A percentile compares a stretch with the other conserved stretches of the same genome.
phyloP scores from a whole-genome alignment of 2,888 invertebrate species.

The Spilarctia lutea region DNA sequence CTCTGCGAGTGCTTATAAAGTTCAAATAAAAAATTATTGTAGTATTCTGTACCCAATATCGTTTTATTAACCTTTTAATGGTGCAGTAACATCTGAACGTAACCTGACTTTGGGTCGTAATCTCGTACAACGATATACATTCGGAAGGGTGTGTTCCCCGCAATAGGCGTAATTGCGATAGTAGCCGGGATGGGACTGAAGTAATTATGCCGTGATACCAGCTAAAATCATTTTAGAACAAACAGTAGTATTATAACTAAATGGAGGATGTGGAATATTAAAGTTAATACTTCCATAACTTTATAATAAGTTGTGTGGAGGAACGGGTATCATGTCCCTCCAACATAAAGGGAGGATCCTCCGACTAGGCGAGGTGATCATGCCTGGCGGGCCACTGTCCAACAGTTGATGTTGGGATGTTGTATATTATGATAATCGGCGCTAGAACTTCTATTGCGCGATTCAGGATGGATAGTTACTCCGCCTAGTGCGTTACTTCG shows the following conservation, averaged over 20 bases:
- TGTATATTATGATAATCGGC: too few species aligned
- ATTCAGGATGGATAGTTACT: too few species aligned
- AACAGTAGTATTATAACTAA: background rate
- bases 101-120: conserved; percentile 34
- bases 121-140: conserved; percentile 37
- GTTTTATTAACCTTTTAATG: conserved; percentile 40
- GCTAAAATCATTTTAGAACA: background rate
- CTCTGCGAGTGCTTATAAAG: background rate
- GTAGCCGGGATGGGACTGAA: conserved; percentile 26
- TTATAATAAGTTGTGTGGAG: too few species aligned
- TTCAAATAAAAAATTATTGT: conserved; percentile 11
- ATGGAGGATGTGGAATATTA: background rate
- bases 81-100: conserved; percentile 38
- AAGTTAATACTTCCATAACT: background rate
- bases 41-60: conserved; percentile 27
- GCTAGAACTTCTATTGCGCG: too few species aligned
- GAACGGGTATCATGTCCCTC: too few species aligned
- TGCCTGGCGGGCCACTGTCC: too few species aligned
- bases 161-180: conserved; percentile 40
- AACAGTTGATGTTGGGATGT: too few species aligned
- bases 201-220: conserved; percentile 21
- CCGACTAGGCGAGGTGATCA: too few species aligned
- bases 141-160: conserved; percentile 30
- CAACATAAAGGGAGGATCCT: too few species aligned
- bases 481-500: too few species aligned